Evolutionary conservation across 2,888 invertebrate genomes (phyloP).

Genomic region (Eumerus sabulonum): DNA sequence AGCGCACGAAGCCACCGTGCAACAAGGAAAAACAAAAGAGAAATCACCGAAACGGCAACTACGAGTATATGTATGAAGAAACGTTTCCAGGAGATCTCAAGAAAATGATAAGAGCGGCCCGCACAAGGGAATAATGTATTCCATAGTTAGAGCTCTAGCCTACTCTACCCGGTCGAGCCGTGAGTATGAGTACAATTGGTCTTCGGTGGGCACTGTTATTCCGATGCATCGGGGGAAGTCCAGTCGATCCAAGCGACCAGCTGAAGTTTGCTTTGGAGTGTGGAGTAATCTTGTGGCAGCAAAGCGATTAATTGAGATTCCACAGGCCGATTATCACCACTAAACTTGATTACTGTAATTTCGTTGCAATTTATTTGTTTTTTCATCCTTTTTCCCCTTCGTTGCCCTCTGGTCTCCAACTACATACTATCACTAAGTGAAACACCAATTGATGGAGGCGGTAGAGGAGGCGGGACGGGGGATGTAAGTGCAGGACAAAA

Average conservation of each 20-base stretch:
- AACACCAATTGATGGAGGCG: neutral
- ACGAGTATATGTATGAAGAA: too few species aligned
- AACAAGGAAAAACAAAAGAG: neutral
- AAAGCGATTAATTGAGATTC: conserved; percentile 70
- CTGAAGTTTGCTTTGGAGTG: conserved; percentile 24
- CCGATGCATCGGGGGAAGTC: too few species aligned
- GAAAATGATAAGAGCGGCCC: conserved; percentile 67
- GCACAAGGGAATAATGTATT: conserved; percentile 67
- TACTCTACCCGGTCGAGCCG: too few species aligned
- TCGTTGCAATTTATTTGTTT: conserved; percentile 68
- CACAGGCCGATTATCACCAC: conserved; percentile 70
- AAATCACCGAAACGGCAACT: conserved; percentile 3
- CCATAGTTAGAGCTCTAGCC: conserved; percentile 49
- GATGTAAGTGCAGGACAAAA: conserved; percentile 52
- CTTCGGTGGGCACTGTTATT: conserved; percentile 15
- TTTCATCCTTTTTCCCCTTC: conserved; percentile 42
- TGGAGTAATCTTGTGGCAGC: conserved; percentile 67
- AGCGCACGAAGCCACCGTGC: conserved; percentile 1
- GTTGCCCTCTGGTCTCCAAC: too few species aligned
- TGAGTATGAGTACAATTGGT: neutral
- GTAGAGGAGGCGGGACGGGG: neutral
- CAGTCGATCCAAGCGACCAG: conserved; percentile 7
- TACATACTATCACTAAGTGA: neutral
- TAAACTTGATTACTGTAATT: conserved; percentile 71
- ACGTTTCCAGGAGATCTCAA: conserved; percentile 53